Conservation (phyloP, 2,888 invertebrate species). For the Dryomyza anilis region DNA sequence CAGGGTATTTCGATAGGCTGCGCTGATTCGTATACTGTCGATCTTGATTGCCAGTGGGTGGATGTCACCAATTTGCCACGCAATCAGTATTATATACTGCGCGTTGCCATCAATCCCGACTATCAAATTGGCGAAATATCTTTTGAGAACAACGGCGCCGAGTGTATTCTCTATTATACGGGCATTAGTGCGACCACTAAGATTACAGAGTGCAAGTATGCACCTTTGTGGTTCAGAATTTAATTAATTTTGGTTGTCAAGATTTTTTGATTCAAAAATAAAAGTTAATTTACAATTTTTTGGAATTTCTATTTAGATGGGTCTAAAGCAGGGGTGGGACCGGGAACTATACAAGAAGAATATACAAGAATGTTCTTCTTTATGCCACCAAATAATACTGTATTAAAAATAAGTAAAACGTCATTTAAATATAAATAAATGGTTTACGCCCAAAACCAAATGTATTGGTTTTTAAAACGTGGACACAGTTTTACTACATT, state of each 20-base stretch:
- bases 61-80: constrained; percentile 50
- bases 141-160: constrained; percentile 53
- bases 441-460: too few relatives aligned
- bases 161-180: constrained; percentile 48
- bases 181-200: constrained; percentile 43
- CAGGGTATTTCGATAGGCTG: constrained; percentile 54
- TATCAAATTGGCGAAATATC: constrained; percentile 49
- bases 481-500: too few relatives aligned
- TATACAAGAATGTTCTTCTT: too few relatives aligned
- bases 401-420: too few relatives aligned
- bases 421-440: too few relatives aligned
- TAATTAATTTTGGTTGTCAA: background rate
- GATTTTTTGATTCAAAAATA: too few relatives aligned
- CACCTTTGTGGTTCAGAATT: constrained; percentile 37
- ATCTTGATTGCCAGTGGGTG: constrained; percentile 54
- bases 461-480: too few relatives aligned
- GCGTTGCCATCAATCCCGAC: constrained; percentile 52
- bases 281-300: background rate
- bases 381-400: too few relatives aligned
- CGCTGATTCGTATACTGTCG: constrained; percentile 45
- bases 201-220: constrained; percentile 42
- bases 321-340: too few relatives aligned
- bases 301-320: too few relatives aligned
- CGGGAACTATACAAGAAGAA: too few relatives aligned
- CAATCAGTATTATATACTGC: constrained; percentile 45